Conservation (phyloP, 2,888 invertebrate species). For the Eupeodes latifasciatus region DNA sequence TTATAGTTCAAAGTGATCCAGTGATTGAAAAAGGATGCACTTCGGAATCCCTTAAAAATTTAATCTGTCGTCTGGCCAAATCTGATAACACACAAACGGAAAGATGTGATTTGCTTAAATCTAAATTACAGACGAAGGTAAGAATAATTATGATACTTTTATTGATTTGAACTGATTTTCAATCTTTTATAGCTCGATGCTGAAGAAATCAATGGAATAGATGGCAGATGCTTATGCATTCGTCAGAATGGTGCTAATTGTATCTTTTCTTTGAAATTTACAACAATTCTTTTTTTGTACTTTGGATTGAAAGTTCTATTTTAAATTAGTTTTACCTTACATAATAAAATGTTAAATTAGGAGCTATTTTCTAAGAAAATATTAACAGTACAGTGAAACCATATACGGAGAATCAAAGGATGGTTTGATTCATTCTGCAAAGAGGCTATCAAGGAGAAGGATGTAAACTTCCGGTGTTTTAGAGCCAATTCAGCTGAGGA, state of each 20-base stretch:
- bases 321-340: conserved; percentile 7
- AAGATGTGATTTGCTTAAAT: conserved; percentile 79
- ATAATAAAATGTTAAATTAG: background rate
- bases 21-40: conserved; percentile 79
- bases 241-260: conserved; percentile 34
- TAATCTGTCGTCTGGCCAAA: conserved; percentile 79
- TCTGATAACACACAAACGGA: conserved; percentile 79
- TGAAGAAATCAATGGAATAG: conserved; percentile 7
- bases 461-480: too few relatives aligned
- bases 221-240: background rate
- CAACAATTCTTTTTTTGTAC: conserved; percentile 37
- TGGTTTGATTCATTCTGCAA: too few relatives aligned
- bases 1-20: conserved; percentile 80
- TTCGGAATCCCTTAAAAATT: conserved; percentile 78
- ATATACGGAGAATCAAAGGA: too few relatives aligned
- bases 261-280: conserved; percentile 39
- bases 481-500: too few relatives aligned
- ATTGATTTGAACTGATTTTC: background rate
- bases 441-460: too few relatives aligned
- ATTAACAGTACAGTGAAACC: too few relatives aligned
- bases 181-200: conserved; percentile 49
- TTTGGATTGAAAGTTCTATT: conserved; percentile 33
- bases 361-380: too few relatives aligned
- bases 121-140: conserved; percentile 78
- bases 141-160: conserved; percentile 40